Evolutionary conservation across 23 tunicate species (phyloP).

Genomic region (Halocynthia roretzi): DNA sequence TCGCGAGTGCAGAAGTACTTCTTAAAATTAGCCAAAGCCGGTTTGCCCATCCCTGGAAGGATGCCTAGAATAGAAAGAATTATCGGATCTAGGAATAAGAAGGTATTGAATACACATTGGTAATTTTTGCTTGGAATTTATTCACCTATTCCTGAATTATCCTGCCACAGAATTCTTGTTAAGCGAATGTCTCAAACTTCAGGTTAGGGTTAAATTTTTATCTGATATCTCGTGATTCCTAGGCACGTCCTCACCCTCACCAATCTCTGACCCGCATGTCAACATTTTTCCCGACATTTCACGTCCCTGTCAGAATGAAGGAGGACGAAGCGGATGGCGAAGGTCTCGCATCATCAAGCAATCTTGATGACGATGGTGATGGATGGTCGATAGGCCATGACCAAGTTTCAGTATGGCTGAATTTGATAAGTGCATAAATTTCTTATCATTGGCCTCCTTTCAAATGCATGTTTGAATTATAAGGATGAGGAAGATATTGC

Average conservation of each 20-base stretch:
- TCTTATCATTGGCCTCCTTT: background rate
- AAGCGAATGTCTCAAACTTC: too few species aligned
- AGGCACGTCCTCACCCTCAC: conserved; percentile 74
- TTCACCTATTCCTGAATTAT: too few species aligned
- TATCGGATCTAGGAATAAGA: conserved; percentile 7
- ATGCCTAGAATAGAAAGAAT: conserved; percentile 63
- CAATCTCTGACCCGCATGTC: conserved; percentile 51
- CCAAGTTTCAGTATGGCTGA: conserved; percentile 50
- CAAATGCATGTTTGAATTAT: background rate
- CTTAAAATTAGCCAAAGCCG: conserved; percentile 84
- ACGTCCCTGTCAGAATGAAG: conserved; percentile 71
- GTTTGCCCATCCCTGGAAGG: conserved; percentile 68
- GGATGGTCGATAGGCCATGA: conserved; percentile 36
- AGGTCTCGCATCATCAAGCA: background rate
- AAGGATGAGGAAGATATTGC: conserved; percentile 91
- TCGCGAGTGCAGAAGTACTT: conserved; percentile 88
- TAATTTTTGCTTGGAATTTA: too few species aligned
- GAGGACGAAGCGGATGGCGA: conserved; percentile 30
- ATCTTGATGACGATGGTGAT: conserved; percentile 36
- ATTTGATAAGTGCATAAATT: background rate
- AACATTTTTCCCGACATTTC: conserved; percentile 77
- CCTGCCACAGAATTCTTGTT: too few species aligned
- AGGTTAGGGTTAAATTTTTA: background rate
- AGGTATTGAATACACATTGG: background rate
- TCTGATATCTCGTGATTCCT: background rate